phyloP scores from a whole-genome alignment of 1,140 invertebrate species.

The Phenacoccus solenopsis region DNA sequence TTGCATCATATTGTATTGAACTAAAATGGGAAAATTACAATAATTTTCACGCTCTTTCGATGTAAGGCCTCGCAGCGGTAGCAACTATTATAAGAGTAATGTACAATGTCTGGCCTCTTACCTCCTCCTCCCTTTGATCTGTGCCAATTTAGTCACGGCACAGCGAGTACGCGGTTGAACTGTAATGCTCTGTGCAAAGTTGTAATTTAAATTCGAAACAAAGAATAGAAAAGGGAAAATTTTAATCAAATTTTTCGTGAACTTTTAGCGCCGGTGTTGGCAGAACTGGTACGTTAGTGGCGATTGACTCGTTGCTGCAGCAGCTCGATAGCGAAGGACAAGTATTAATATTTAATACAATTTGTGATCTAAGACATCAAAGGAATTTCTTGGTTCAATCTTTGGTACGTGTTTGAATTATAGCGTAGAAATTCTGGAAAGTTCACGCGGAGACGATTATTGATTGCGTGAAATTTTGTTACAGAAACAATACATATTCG shows the following conservation, averaged over 20 bases:
- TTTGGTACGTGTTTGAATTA: conserved; percentile 41
- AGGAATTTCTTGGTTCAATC: conserved; percentile 89
- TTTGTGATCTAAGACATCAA: conserved; percentile 76
- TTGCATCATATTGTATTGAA: no score
- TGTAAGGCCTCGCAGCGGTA: no score
- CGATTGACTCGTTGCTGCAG: conserved; percentile 74
- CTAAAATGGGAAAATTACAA: no score
- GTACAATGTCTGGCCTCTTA: no score
- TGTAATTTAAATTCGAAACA: background rate
- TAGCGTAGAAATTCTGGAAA: conserved; percentile 25
- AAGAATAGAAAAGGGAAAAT: background rate
- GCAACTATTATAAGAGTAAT: no score
- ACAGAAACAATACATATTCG: conserved; percentile 94
- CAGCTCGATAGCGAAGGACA: conserved; percentile 65
- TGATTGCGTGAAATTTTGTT: conserved; percentile 20
- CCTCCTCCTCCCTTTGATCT: no score
- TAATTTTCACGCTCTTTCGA: no score
- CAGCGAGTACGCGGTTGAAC: no score
- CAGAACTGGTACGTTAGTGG: conserved; percentile 79
- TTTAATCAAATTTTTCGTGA: background rate
- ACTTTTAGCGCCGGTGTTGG: conserved; percentile 66
- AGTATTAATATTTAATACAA: conserved; percentile 79
- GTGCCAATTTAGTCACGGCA: no score
- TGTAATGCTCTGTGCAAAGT: conserved; percentile 5
- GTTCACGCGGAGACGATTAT: conserved; percentile 23